phyloP scores from a whole-genome alignment of 2,888 invertebrate genomes.

The Nemotelus pantherinus region DNA sequence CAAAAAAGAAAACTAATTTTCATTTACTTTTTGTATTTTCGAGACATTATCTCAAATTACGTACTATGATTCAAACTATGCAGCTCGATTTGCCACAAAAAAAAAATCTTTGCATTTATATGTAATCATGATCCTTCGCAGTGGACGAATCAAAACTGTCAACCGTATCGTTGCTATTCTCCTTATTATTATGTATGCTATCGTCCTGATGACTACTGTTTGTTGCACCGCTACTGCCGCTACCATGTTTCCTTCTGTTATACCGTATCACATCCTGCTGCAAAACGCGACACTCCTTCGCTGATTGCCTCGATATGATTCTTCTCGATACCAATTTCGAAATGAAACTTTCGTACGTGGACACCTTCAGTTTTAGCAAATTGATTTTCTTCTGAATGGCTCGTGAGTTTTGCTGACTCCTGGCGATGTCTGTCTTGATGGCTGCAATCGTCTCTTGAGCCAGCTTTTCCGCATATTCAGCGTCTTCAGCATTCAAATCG shows the following conservation, averaged over 20 bases:
- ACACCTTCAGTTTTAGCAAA: constrained; percentile 1
- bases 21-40: no score
- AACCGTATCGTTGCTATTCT: constrained; percentile 3
- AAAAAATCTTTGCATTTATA: not conserved
- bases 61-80: no score
- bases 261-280: constrained; percentile 1
- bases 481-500: not conserved
- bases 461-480: not conserved
- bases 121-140: constrained; percentile 21
- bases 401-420: not conserved
- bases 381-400: constrained; percentile 1
- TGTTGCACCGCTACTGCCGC: no score
- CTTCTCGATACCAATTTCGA: not conserved
- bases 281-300: constrained; percentile 20
- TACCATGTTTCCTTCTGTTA: not conserved
- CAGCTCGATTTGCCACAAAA: no score
- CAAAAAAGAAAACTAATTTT: no score
- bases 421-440: constrained; percentile 4
- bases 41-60: no score
- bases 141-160: constrained; percentile 2
- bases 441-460: not conserved
- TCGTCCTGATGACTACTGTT: not conserved
- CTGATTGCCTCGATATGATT: constrained; percentile 22
- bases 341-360: constrained; percentile 19
- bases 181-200: not conserved